These are phyloP conservation scores for Coelopa frigida DNA, from an alignment of 1,140 invertebrate genomes.

Conservation along the genomic window DNA sequence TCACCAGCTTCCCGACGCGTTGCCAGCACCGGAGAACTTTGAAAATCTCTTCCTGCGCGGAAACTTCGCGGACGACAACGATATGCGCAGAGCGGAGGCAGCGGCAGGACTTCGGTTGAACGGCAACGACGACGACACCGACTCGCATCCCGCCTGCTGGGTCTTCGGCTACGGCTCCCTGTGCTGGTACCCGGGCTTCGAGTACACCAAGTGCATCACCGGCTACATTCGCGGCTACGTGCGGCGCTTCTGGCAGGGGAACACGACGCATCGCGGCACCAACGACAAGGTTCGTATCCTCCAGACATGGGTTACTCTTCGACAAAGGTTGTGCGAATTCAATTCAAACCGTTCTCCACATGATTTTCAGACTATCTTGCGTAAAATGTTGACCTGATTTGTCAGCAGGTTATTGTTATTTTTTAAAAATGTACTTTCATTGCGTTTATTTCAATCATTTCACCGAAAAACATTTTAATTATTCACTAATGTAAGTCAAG, in stretches of 20 bases:
- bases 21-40: conserved; percentile 33
- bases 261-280: conserved; percentile 71
- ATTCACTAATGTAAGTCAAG: too few species aligned
- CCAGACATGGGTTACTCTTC: not conserved
- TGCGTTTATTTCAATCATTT: too few species aligned
- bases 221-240: conserved; percentile 64
- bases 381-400: too few species aligned
- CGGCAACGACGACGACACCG: conserved; percentile 14
- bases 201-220: conserved; percentile 60
- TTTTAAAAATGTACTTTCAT: too few species aligned
- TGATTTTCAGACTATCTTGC: too few species aligned
- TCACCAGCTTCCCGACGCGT: too few species aligned
- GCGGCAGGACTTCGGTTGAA: not conserved
- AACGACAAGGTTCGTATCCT: conserved; percentile 58
- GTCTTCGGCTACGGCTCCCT: conserved; percentile 82
- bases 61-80: conserved; percentile 20
- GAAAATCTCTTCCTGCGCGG: conserved; percentile 35
- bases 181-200: conserved; percentile 81
- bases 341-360: too few species aligned
- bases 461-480: too few species aligned
- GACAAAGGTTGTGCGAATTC: too few species aligned
- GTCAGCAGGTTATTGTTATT: too few species aligned
- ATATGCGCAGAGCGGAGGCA: conserved; percentile 13
- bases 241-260: conserved; percentile 81
- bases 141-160: conserved; percentile 57